These are phyloP conservation scores for Lithophane leautieri DNA, from an alignment of 2,888 invertebrate species.

Conservation along the genomic window DNA sequence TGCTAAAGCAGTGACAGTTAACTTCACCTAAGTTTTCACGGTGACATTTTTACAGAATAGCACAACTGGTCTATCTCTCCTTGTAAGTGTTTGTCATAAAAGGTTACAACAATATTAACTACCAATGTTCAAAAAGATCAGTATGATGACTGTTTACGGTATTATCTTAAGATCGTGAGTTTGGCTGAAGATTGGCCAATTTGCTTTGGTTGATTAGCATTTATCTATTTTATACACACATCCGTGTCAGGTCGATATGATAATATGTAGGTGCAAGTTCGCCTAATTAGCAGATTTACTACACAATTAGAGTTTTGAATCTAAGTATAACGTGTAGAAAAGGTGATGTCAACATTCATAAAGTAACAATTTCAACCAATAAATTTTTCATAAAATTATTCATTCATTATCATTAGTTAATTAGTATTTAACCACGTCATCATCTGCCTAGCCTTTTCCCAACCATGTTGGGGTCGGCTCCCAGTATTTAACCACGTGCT, in stretches of 20 bases:
- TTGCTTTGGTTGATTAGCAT: slow-evolving; percentile 12
- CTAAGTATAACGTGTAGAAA: neutral
- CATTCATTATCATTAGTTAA: neutral
- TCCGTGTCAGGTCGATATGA: slow-evolving; percentile 28
- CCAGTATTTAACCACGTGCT: slow-evolving; percentile 16
- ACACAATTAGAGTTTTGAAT: neutral
- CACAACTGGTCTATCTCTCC: neutral
- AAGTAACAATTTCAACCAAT: slow-evolving; percentile 1
- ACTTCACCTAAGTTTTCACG: too few species aligned
- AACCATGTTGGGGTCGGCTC: too few species aligned
- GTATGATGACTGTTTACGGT: slow-evolving; percentile 7
- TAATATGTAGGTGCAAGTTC: slow-evolving; percentile 10
- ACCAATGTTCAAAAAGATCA: neutral
- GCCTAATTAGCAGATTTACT: neutral
- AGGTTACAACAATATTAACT: neutral
- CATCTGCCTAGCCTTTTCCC: too few species aligned
- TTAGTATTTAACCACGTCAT: slow-evolving; percentile 4
- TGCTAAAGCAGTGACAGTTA: too few species aligned
- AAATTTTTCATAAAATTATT: too few species aligned
- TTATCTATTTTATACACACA: slow-evolving; percentile 22
- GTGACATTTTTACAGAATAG: too few species aligned
- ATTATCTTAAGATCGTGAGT: slow-evolving; percentile 17
- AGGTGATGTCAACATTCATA: neutral
- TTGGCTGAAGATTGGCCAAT: slow-evolving; percentile 3
- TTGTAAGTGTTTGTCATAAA: neutral